Evolutionary conservation across 1,140 invertebrate species (phyloP), one percentile per base, ranked within the genome.

Genomic region (Drosophila mauritiana): DNA sequence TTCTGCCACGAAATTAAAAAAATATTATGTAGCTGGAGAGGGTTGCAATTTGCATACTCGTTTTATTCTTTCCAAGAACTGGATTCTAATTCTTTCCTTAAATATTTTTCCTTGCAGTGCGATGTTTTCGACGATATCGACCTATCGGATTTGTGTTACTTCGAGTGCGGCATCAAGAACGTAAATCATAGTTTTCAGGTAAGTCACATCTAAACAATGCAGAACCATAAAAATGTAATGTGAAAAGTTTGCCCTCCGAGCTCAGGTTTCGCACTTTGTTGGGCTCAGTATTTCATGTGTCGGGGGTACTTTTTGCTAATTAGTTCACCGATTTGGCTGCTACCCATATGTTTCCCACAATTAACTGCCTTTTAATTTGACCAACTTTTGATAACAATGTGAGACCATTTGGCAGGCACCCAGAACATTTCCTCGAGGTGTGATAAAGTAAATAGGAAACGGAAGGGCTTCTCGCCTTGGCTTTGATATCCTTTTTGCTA

Each of bases 161-260:
- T 96, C 36, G 96, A 97, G 94, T 97, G 96, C 93, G 96, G 96
- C 92, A 96, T 95, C 72, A 97, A 96, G 93, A 97, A 96, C 94
- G 95, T 96, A 76, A 96, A 97, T 93, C 95, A 97, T 93, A 97
- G 96, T 93, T 97, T 97, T 93, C 96, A 97, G 95, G 97, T 97
- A 92, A 93, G 93, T 80, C n/a, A 11, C 36, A 34, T 34, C 20
- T 56, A 53, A 61, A 67, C 68, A 62, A 62, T 70, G 13, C 45
- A 27, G 31, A 43, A 36, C 36, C 46, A 79, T 83, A 55, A 72
- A 84, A 65, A 59, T 65, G 36, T 62, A 62, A 84, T 79, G 51
- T 17, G 22, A 12, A 63, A 80, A 84, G 56, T 84, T 83, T 55
- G 61, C 25, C n/a, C 68, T 57, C 15, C 20, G 7, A 46, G 45